Base-by-base conservation (phyloP, 2,888 invertebrate genomes). In the Phengaris alcon region DNA sequence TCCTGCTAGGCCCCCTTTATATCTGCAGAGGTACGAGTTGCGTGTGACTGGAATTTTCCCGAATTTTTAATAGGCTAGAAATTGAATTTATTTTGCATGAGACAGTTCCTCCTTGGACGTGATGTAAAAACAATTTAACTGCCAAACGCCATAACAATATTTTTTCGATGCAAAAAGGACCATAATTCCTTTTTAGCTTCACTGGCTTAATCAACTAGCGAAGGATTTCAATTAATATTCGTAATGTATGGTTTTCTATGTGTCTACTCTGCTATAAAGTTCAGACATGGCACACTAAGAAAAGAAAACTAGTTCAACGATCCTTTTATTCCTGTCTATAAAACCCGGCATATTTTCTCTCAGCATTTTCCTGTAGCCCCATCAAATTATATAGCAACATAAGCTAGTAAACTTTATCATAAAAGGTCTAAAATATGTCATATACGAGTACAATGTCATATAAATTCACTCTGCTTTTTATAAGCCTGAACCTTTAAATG, bases 381-480 rank as follows among this genome's bases (percentile, higher is more conserved):
- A 64, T 44, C 6, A 59, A 22, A 59, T 7, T 35, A 12, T 64
- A 44, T 35, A 64, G 12, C 35, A 13, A 64, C 13, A 64, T 64
- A 64, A 64, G 35, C 35, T 44, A 68, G 46, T 68, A 48, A 69
- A 69, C 46, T n/a, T 48, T 48, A 69, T n/a, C 5, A 48, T 69
- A 48, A 69, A 69, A 48, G 69, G n/a, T 48, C n/a, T 69, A 48
- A 48, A 69, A 48, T n/a, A 15, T 9, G 48, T 69, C 48, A 48
- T 15, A 69, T 35, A n/a, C n/a, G n/a, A n/a, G n/a, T n/a, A 59
- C 7, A n/a, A 69, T 46, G n/a, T 48, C 69, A 46, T 69, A 69
- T 48, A 69, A 69, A 69, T 48, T 69, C 69, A 69, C 69, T 69
- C 46, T 15, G 15, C 69, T 69, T 46, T 46, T 48, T 15, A 68